Base-by-base conservation (phyloP, 2,113 vertebrate species). In the Struthidea cinerea region DNA sequence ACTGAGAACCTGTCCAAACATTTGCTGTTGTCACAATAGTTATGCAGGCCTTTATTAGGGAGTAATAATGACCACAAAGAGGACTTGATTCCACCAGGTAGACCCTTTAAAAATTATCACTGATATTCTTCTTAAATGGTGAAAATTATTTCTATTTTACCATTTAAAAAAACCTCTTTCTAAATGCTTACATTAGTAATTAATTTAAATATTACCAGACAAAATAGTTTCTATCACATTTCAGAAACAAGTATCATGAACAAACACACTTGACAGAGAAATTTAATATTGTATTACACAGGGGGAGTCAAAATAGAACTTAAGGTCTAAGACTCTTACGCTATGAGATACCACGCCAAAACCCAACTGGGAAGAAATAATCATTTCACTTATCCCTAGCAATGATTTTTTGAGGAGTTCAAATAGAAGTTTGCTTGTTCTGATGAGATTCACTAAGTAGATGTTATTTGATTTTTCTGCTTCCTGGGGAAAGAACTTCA, bases 341-440 rank as follows among this genome's bases (percentile, higher is more conserved):
- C 30, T 93, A 33, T 67, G 78, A 78, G 37, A 49, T 44, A 87
- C 33, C 39, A 65, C 52, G 90, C 55, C 42, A 56, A 94, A 95
- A 91, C 50, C 64, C 89, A 93, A 16, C 37, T 92, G 74, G 89
- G 82, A 93, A 94, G 85, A 96, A 93, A 93, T 90, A 89, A 96
- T 92, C 78, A 97, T 95, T 97, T 97, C 64, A 79, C 20, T 96
- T 97, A 97, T 96, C 75, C 78, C 42, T 19, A 86, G 90, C 68
- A 84, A 82, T 11, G 90, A 77, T 76, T 89, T 90, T 95, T 93
- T 87, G 37, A 93, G 90, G 87, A 90, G 86, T 93, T 97, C 90
- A 97, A 97, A 98, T 96, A 97, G 94, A 95, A 39, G 42, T 96
- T 89, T 97, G 68, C 95, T 98, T 97, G 95, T 91, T 97, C 87